Base-by-base conservation (phyloP, 2,888 invertebrate species). In the Sphecodes monilicornis region DNA sequence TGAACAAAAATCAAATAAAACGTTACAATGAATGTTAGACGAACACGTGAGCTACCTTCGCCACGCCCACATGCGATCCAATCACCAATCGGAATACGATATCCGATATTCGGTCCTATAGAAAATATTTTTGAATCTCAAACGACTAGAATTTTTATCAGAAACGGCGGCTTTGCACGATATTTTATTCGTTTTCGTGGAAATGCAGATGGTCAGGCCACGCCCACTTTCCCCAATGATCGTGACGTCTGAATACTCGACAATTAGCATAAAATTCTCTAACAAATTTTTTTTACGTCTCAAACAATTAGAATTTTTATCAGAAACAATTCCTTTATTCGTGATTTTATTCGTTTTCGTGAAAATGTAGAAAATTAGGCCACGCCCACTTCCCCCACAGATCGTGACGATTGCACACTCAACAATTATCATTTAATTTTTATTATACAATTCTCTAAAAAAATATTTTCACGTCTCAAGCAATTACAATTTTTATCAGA, bases 1-100 rank as follows among this genome's bases (percentile, higher is more conserved):
- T 88, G 87, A 91, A 90, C 73, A 89, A 87, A 91, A 94, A 94
- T 93, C 93, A 93, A 94, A 94, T 94, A 94, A 94, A 94, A 92
- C 86, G 92, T 93, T 94, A 93, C 89, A 89, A 91, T 93, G 90
- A 91, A 93, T 92, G 91, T 93, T 92, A 91, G 91, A 76, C 79
- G 82, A 86, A 82, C 66, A 77, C 13, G 29, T 29, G 13, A 18
- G 32, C 46, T 84, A 39, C 76, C 50, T 41, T 83, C 68, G 41
- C 29, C 60, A 60, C 60, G 60, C 29, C 60, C 60, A 16, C 16
- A 2, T n/a, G 6, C 29, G 18, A 16, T 60, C 60, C 54, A 22
- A 50, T 50, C 50, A 22, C 50, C n/a, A n/a, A 50, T 10, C 50
- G 10, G 2, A 18, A 46, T 6, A 18, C 46, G 46, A 8, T 50